Base-by-base conservation (phyloP, 1,140 invertebrate species). In the Phortica variegata region DNA sequence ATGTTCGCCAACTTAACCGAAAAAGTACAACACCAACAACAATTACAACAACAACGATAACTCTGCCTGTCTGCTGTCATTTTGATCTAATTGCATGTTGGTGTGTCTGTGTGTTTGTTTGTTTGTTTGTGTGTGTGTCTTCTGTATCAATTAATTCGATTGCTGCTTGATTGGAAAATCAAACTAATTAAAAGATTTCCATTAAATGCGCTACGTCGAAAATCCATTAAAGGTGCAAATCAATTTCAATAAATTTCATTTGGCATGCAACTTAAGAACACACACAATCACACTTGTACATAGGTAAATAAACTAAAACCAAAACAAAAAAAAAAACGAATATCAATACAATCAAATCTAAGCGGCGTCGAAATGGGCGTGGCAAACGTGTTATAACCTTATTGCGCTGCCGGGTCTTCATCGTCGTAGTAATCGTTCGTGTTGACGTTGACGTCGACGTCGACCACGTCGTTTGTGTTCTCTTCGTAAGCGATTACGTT, bases 161-260 rank as follows among this genome's bases (percentile, higher is more conserved):
- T 36, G 48, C 55, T 60, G 61, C 65, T 69, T 69, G 65, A 69
- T 69, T 69, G 65, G 58, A 69, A 69, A 71, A 71, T 71, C 66
- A 71, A 71, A 68, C 66, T 71, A 71, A 71, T 71, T 71, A 71
- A 71, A 71, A 66, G 62, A 71, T 71, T 71, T 71, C 66, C 72
- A 71, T 71, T 72, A 71, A 71, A 68, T 45, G 60, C 52, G 41
- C 38, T 16, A 46, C 48, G 37, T 53, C 5, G 33, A 10, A 54
- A 60, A 60, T 52, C 57, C 63, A 58, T 68, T 68, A 60, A 68
- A 63, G 63, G 53, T 44, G 52, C 63, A 63, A 68, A 68, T 68
- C 63, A 60, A 68, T 68, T 63, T 69, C 65, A 68, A 68, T 69
- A 68, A 68, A 68, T 68, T 68, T 48, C 55, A 52, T 50, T 57